Conservation (phyloP, 2,888 invertebrate genomes). For the Philereme transversata region DNA sequence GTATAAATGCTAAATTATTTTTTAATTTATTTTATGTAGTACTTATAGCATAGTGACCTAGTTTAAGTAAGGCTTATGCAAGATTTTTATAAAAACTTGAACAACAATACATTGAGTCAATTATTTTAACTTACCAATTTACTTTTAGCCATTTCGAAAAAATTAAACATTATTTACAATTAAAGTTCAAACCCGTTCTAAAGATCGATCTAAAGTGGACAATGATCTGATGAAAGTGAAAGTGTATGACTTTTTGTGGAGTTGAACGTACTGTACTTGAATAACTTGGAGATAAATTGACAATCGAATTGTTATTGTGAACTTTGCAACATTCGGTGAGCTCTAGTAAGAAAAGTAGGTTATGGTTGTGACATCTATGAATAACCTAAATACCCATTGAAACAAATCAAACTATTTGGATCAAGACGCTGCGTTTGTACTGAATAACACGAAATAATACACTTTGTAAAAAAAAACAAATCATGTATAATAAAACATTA, state of each 20-base stretch:
- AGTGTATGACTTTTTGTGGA: constrained; percentile 51
- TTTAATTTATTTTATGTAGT: constrained; percentile 36
- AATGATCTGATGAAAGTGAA: constrained; percentile 65
- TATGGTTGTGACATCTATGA: constrained; percentile 50
- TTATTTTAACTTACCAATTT: constrained; percentile 2
- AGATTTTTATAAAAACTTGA: constrained; percentile 54
- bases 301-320: constrained; percentile 38
- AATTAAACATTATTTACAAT: constrained; percentile 24
- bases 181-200: constrained; percentile 17
- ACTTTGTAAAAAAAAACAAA: constrained; percentile 11
- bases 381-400: constrained; percentile 54
- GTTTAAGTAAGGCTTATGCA: constrained; percentile 20
- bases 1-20: constrained; percentile 38
- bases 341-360: constrained; percentile 43
- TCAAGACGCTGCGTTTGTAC: constrained; percentile 17
- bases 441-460: neutral
- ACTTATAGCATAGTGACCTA: constrained; percentile 13
- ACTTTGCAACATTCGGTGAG: constrained; percentile 43
- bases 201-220: constrained; percentile 28
- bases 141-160: constrained; percentile 1
- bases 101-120: constrained; percentile 46
- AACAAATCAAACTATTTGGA: constrained; percentile 36
- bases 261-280: constrained; percentile 60
- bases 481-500: neutral
- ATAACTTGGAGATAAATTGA: constrained; percentile 45